Evolutionary conservation across 2,888 invertebrate genomes (phyloP).

Genomic region (Trachelus troglodyta): DNA sequence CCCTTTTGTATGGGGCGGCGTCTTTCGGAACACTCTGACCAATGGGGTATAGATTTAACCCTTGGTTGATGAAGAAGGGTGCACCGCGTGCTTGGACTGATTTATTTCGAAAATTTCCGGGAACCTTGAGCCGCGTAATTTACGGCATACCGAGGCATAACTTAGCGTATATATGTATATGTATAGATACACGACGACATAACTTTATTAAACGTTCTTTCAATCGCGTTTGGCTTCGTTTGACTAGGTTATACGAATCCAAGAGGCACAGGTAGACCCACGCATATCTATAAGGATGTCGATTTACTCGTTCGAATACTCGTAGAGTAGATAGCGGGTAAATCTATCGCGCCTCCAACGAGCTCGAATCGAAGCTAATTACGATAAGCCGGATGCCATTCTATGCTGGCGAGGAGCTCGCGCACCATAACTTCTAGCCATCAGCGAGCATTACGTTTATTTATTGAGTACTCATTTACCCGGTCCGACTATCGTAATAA

Average conservation of each 20-base stretch:
- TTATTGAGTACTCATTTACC: constrained; percentile 33
- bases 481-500: constrained; percentile 37
- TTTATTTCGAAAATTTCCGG: constrained; percentile 15
- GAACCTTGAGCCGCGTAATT: background rate
- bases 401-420: constrained; percentile 23
- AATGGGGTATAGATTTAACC: constrained; percentile 31
- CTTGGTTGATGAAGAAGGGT: constrained; percentile 30
- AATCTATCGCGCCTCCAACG: background rate
- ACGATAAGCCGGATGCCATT: constrained; percentile 28
- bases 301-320: background rate
- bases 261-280: background rate
- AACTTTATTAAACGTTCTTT: background rate
- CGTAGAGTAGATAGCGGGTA: background rate
- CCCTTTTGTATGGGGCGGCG: constrained; percentile 29
- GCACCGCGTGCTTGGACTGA: constrained; percentile 5
- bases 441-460: constrained; percentile 36
- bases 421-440: constrained; percentile 33
- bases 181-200: background rate
- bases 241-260: background rate
- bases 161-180: background rate
- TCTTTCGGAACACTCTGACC: constrained; percentile 28
- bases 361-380: constrained; percentile 18
- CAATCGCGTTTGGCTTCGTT: background rate
- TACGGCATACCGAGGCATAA: background rate
- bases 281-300: background rate